Conservation (phyloP, 2,888 invertebrate genomes). For the Mesodorylaimus sp. region DNA sequence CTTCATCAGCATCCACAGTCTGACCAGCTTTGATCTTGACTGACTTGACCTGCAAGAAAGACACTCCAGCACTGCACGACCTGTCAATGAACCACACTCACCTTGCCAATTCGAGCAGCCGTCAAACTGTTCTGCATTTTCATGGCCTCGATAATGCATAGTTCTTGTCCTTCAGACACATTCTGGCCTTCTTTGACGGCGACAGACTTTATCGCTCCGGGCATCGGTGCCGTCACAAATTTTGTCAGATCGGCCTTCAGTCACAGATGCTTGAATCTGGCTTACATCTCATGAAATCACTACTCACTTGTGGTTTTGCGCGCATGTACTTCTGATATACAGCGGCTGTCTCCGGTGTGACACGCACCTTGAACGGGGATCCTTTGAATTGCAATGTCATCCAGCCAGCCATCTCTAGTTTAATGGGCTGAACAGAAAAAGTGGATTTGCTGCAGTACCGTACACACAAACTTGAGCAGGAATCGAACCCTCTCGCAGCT, state of each 20-base stretch:
- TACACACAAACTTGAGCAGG: too few species aligned
- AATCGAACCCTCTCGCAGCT: too few species aligned
- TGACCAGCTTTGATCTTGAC: constrained; percentile 41
- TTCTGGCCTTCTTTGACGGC: constrained; percentile 40
- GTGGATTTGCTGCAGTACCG: too few species aligned
- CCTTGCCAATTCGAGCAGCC: constrained; percentile 41
- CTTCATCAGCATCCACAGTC: constrained; percentile 44
- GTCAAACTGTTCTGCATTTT: constrained; percentile 50
- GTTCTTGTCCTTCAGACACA: constrained; percentile 45
- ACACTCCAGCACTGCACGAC: too few species aligned
- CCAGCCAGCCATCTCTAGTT: constrained; percentile 30
- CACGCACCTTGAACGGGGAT: too few species aligned
- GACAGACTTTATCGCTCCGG: constrained; percentile 46
- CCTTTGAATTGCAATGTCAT: constrained; percentile 35
- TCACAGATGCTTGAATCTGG: too few species aligned
- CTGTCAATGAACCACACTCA: too few species aligned
- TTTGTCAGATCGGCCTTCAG: constrained; percentile 38
- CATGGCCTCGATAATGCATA: constrained; percentile 49
- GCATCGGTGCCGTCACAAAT: constrained; percentile 45
- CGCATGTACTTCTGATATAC: too few species aligned
- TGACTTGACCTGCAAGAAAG: constrained; percentile 37
- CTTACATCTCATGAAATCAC: too few species aligned
- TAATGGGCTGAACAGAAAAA: constrained; percentile 29
- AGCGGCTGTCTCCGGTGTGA: too few species aligned
- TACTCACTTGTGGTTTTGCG: too few species aligned